Evolutionary conservation across 2,888 invertebrate genomes (phyloP).

Genomic region (Liodrosophila aerea): DNA sequence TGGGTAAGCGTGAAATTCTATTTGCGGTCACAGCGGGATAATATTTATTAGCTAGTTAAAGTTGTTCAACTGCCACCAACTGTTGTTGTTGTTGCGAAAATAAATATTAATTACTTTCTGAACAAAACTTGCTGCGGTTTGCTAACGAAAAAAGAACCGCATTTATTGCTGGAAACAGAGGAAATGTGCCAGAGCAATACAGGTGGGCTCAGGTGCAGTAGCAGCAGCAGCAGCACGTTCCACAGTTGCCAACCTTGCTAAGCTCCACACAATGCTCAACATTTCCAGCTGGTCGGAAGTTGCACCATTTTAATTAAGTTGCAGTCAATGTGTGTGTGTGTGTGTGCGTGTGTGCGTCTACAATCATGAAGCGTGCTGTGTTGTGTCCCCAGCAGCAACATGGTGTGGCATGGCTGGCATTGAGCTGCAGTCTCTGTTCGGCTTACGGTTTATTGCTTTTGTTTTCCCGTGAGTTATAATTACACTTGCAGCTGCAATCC

Average conservation of each 20-base stretch:
- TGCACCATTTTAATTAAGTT: constrained; percentile 74
- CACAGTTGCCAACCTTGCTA: not conserved
- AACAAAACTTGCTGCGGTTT: constrained; percentile 55
- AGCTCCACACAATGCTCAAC: not conserved
- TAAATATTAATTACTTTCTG: constrained; percentile 73
- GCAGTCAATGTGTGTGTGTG: constrained; percentile 21
- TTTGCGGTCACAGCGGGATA: constrained; percentile 45
- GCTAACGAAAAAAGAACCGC: not conserved
- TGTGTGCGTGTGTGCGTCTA: constrained; percentile 39
- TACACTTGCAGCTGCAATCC: constrained; percentile 47
- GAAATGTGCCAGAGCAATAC: not conserved
- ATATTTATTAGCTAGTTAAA: constrained; percentile 51
- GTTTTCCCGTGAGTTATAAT: constrained; percentile 59
- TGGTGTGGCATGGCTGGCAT: not conserved
- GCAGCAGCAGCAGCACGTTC: too few species aligned
- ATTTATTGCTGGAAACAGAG: not conserved
- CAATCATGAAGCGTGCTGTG: constrained; percentile 39
- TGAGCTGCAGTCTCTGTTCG: not conserved
- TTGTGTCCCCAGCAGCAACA: too few species aligned
- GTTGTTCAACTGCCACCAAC: constrained; percentile 12
- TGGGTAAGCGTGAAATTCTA: constrained; percentile 39
- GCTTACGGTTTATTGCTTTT: constrained; percentile 59
- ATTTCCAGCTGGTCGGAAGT: constrained; percentile 33
- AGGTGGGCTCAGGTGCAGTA: not conserved
- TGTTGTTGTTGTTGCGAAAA: constrained; percentile 42